Evolutionary conservation across 2,113 vertebrate genomes (phyloP).

Genomic region (Spilogale gracilis): DNA sequence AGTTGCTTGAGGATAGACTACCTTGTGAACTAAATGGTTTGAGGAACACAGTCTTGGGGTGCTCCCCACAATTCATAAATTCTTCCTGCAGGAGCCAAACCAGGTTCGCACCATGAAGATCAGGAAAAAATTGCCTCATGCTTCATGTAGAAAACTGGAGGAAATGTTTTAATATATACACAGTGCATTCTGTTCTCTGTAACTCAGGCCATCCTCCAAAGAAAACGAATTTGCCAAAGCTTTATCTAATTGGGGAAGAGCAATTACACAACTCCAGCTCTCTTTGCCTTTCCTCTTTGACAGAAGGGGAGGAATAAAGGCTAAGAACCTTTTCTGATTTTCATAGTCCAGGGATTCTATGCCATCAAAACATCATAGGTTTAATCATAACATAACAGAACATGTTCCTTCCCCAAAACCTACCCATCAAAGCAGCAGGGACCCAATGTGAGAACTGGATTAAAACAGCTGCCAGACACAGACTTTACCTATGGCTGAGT

Average conservation of each 20-base stretch:
- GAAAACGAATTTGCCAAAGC: background rate
- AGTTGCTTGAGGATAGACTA: background rate
- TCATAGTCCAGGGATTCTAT: background rate
- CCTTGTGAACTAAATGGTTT: background rate
- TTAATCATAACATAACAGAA: background rate
- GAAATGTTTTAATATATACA: background rate
- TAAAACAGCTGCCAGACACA: background rate
- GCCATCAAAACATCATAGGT: background rate
- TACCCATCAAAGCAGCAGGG: background rate
- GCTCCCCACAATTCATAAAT: background rate
- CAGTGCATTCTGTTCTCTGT: background rate
- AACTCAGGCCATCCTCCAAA: background rate
- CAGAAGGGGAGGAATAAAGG: background rate
- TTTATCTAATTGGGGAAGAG: background rate
- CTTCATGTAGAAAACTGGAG: background rate
- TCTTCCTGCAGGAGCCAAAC: background rate
- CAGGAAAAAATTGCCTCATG: background rate
- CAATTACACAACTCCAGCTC: background rate
- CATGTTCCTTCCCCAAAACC: background rate
- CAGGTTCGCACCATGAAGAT: background rate
- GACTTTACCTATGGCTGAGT: background rate
- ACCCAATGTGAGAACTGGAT: background rate
- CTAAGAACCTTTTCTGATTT: background rate
- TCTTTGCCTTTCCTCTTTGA: background rate
- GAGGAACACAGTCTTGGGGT: background rate